These are phyloP conservation scores for Drosophila antonietae DNA, from an alignment of 2,888 invertebrate genomes.

Conservation along the genomic window DNA sequence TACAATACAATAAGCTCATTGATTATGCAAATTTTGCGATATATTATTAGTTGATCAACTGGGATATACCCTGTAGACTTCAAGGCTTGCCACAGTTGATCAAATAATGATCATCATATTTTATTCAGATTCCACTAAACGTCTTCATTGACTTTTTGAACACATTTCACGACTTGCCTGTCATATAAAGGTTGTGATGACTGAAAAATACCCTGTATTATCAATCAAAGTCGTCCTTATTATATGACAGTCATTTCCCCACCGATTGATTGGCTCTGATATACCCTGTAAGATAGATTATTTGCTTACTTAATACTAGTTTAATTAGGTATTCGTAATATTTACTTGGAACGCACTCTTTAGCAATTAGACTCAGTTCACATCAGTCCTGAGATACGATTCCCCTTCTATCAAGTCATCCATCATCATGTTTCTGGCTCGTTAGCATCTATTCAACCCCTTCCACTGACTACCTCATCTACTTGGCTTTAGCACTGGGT, in stretches of 20 bases:
- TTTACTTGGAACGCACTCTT: not conserved
- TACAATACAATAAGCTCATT: not conserved
- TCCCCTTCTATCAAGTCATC: no score
- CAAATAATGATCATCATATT: no score
- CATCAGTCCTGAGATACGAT: not conserved
- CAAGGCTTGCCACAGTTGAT: no score
- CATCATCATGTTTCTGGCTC: not conserved
- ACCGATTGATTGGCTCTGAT: not conserved
- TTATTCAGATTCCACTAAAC: not conserved
- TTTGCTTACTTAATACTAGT: not conserved
- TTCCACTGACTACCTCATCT: conserved; percentile 1
- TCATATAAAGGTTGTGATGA: not conserved
- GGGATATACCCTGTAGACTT: not conserved
- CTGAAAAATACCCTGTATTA: not conserved
- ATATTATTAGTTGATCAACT: not conserved
- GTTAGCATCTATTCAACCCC: not conserved
- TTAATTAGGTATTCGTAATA: no score
- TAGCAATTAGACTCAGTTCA: not conserved
- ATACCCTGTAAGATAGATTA: not conserved
- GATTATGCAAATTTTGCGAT: not conserved
- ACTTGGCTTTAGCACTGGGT: conserved; percentile 32
- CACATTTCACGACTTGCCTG: not conserved
- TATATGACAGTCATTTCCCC: not conserved
- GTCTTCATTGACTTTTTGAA: not conserved
- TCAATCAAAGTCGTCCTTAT: not conserved